Conservation (phyloP, 1,140 invertebrate species). For the Drosophila nasuta region DNA sequence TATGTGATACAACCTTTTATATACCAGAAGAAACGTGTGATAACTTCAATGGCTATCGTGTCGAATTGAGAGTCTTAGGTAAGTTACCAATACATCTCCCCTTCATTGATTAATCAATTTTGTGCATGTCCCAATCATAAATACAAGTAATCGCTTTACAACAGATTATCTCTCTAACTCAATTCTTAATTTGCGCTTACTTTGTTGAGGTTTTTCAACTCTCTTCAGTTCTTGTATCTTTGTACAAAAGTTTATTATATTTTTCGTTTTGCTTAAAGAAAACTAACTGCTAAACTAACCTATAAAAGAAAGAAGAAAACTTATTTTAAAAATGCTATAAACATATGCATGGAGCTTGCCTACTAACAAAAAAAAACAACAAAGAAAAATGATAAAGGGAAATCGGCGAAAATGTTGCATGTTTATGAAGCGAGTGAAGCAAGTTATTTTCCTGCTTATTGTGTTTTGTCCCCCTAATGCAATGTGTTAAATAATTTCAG, state of each 20-base stretch:
- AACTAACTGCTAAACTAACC: conserved; percentile 51
- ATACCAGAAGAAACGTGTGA: conserved; percentile 84
- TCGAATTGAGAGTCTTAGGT: conserved; percentile 83
- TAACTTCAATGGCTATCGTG: conserved; percentile 83
- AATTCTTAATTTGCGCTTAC: conserved; percentile 50
- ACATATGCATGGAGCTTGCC: conserved; percentile 23
- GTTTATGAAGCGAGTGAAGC: conserved; percentile 6
- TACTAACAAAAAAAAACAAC: conserved; percentile 19
- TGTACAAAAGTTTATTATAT: conserved; percentile 39
- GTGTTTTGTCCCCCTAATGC: conserved; percentile 42
- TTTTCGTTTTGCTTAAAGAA: conserved; percentile 34
- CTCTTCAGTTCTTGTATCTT: conserved; percentile 25
- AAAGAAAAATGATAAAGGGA: neutral
- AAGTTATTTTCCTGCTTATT: conserved; percentile 43
- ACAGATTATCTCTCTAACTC: conserved; percentile 3
- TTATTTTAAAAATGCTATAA: neutral
- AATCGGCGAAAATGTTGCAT: conserved; percentile 31
- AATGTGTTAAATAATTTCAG: neutral
- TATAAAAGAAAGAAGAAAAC: conserved; percentile 7
- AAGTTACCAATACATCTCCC: conserved; percentile 43
- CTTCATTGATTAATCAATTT: neutral
- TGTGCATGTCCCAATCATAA: conserved; percentile 22
- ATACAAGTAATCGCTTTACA: conserved; percentile 26
- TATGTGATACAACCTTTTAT: conserved; percentile 85
- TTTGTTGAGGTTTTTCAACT: conserved; percentile 21